These are phyloP conservation scores for Drosophila subpulchrella DNA, from an alignment of 1,140 invertebrate species.

Conservation along the genomic window DNA sequence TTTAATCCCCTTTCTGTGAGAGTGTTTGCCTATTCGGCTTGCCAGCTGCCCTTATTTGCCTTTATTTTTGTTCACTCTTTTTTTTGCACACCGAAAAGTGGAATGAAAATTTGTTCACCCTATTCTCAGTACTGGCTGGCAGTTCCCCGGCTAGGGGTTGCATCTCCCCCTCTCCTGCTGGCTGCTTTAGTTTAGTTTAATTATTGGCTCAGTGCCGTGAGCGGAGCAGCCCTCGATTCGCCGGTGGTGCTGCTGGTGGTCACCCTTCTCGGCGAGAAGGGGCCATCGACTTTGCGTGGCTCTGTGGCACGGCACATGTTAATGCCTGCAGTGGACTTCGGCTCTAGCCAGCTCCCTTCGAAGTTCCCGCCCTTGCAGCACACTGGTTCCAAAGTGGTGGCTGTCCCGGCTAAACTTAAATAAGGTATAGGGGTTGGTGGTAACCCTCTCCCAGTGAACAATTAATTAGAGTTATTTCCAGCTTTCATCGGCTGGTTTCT, in stretches of 20 bases:
- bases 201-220: slow-evolving; percentile 69
- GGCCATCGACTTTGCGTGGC: slow-evolving; percentile 38
- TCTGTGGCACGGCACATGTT: slow-evolving; percentile 63
- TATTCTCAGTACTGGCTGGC: slow-evolving; percentile 30
- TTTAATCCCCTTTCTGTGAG: slow-evolving; percentile 23
- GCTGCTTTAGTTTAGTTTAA: slow-evolving; percentile 72
- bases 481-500: too few species aligned
- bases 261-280: slow-evolving; percentile 57
- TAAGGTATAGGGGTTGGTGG: too few species aligned
- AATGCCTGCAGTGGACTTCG: slow-evolving; percentile 61
- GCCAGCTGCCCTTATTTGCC: slow-evolving; percentile 7
- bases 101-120: slow-evolving; percentile 56
- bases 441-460: background rate
- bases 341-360: slow-evolving; percentile 12
- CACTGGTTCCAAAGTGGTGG: slow-evolving; percentile 28
- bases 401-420: background rate
- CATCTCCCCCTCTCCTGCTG: slow-evolving; percentile 31
- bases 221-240: slow-evolving; percentile 39
- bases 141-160: slow-evolving; percentile 65
- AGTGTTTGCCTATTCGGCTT: slow-evolving; percentile 30
- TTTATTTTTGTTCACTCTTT: background rate
- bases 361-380: slow-evolving; percentile 41
- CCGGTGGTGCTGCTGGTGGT: slow-evolving; percentile 29
- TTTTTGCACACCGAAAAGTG: slow-evolving; percentile 41
- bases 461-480: background rate